Evolutionary conservation across 2,888 invertebrate species (phyloP), one percentile per base, ranked within the genome.

Genomic region (Apamea anceps): DNA sequence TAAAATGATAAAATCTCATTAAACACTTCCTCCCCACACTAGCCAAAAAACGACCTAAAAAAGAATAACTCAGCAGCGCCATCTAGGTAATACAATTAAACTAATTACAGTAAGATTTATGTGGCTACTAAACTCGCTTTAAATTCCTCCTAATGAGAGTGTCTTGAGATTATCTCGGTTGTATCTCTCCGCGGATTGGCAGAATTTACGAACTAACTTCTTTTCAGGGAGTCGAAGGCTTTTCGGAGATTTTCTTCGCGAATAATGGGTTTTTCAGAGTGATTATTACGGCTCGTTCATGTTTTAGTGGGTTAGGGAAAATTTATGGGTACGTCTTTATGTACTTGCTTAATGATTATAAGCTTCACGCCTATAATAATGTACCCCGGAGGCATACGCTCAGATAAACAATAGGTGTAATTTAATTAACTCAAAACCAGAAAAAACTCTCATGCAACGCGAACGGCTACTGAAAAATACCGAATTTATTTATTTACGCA

Each of bases 31-130:
- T 8, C 5, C 15, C 54, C 57, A 54, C 15, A 48, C 48, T 37
- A 66, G 21, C 54, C 45, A 62, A 79, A 79, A 71, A 72, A 57
- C 21, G 18, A 51, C n/a, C 28, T 32, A 7, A 25, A 81, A 82
- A 87, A 70, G n/a, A 32, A 74, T 68, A 71, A 65, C 67, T 85
- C 66, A 75, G 60, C 60, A 82, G 73, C 86, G 77, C 80, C 81
- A 82, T 84, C 84, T 86, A 81, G 85, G 76, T 79, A 82, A 78
- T 70, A 73, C 81, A 77, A 84, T 87, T 87, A 78, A 83, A 87
- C 87, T 88, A 88, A 90, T 89, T 88, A 87, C 84, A 15, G 28
- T 15, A 42, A 85, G 87, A 90, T 88, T 89, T 88, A 89, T 90
- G 83, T 76, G 72, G 75, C 78, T 83, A 83, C 79, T 89, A 87